Evolutionary conservation across 2,888 invertebrate species (phyloP).

Genomic region (Drosophila subquinaria): DNA sequence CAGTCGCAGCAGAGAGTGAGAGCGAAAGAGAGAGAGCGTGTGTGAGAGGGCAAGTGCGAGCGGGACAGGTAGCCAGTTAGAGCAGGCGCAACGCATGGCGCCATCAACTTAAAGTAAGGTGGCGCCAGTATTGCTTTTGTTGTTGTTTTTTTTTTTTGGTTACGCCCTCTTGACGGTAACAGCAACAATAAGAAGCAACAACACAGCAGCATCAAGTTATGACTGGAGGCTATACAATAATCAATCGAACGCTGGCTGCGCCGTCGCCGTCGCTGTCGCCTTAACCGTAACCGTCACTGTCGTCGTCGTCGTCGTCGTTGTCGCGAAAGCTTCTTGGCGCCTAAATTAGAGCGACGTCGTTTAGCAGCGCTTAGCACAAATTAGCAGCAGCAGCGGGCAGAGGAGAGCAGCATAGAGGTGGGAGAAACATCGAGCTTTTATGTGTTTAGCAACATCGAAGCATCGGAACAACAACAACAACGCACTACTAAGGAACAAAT

Average conservation of each 20-base stretch:
- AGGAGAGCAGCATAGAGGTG: too few relatives aligned
- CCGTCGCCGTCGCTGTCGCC: conserved; percentile 47
- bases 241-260: conserved; percentile 63
- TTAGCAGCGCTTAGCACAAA: conserved; percentile 79
- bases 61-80: conserved; percentile 52
- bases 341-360: conserved; percentile 76
- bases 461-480: too few relatives aligned
- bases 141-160: conserved; percentile 66
- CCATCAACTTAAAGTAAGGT: conserved; percentile 79
- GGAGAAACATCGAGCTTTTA: too few relatives aligned
- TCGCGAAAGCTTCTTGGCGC: conserved; percentile 69
- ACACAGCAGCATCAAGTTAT: conserved; percentile 41
- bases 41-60: conserved; percentile 25
- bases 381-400: conserved; percentile 58
- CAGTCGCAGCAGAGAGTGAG: conserved; percentile 52
- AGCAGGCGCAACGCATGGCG: conserved; percentile 70
- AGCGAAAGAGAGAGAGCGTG: conserved; percentile 5
- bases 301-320: not conserved
- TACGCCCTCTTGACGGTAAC: conserved; percentile 79
- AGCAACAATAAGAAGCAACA: conserved; percentile 29
- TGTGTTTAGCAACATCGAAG: too few relatives aligned
- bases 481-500: too few relatives aligned
- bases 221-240: conserved; percentile 47
- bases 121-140: conserved; percentile 80
- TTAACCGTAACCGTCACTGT: conserved; percentile 1